These are phyloP conservation scores for Oncopodura yosiiana DNA, from an alignment of 1,140 invertebrate genomes.

Conservation along the genomic window DNA sequence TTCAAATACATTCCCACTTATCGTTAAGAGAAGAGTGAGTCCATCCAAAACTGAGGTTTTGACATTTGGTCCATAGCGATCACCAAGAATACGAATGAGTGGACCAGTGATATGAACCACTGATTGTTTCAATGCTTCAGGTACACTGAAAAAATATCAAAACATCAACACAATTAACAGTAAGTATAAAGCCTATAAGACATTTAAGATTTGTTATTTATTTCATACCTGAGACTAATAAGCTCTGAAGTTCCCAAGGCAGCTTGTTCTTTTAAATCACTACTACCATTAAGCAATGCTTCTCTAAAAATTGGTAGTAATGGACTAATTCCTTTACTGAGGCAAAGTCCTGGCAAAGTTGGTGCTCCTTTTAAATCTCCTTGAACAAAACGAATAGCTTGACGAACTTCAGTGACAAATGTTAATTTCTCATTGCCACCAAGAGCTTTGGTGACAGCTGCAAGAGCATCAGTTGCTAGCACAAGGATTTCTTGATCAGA, in stretches of 20 bases:
- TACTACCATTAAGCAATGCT: conserved; percentile 84
- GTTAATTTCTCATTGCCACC: conserved; percentile 68
- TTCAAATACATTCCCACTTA: conserved; percentile 84
- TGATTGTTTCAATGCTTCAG: conserved; percentile 78
- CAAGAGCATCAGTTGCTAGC: conserved; percentile 78
- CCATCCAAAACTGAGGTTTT: conserved; percentile 94
- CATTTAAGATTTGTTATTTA: no score
- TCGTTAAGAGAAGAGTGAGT: conserved; percentile 77
- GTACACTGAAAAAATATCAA: no score
- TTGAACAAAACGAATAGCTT: conserved; percentile 79
- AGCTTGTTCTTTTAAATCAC: conserved; percentile 89
- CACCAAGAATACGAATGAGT: conserved; percentile 91
- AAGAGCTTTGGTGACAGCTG: conserved; percentile 77
- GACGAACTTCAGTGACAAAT: conserved; percentile 77
- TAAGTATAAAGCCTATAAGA: no score
- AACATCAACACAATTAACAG: no score
- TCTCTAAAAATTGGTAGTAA: conserved; percentile 91
- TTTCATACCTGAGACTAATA: conserved; percentile 57
- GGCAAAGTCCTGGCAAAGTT: conserved; percentile 83
- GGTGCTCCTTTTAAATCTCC: conserved; percentile 72
- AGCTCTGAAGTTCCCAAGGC: conserved; percentile 89
- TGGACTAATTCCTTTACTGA: conserved; percentile 81
- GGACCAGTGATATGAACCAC: conserved; percentile 96
- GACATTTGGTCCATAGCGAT: conserved; percentile 83
- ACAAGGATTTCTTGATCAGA: conserved; percentile 68